Evolutionary conservation across 2,113 vertebrate genomes (phyloP).

Genomic region (Coracopsis vasa): DNA sequence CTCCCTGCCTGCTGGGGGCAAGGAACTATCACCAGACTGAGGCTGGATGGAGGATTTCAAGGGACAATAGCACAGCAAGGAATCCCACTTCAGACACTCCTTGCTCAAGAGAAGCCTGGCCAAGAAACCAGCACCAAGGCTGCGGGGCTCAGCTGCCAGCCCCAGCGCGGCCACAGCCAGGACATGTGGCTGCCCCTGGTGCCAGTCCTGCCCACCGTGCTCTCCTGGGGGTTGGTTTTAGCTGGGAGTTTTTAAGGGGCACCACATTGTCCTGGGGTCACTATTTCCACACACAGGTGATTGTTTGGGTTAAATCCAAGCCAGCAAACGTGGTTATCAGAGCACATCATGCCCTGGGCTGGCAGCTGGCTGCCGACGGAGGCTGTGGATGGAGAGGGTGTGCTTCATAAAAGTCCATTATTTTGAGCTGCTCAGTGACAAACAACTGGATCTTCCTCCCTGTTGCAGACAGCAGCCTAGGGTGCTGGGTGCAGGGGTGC

Average conservation of each 20-base stretch:
- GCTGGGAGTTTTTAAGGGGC: background rate
- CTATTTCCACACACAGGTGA: background rate
- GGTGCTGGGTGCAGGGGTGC: background rate
- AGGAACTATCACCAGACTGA: background rate
- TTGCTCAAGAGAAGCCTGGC: background rate
- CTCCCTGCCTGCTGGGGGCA: background rate
- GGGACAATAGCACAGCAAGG: background rate
- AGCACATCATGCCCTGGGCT: accelerated
- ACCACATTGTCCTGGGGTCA: background rate
- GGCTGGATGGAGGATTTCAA: background rate
- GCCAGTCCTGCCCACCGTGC: accelerated
- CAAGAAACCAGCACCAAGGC: background rate
- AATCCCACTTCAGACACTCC: background rate
- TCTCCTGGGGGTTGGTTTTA: background rate
- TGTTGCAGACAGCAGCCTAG: accelerated
- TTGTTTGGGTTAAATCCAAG: background rate
- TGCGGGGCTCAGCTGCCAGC: background rate
- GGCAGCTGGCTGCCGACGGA: accelerated
- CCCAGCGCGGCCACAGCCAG: accelerated
- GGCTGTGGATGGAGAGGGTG: background rate
- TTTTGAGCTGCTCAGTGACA: background rate
- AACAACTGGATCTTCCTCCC: background rate
- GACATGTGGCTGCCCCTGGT: background rate
- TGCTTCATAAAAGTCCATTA: background rate
- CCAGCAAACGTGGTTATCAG: accelerated